Percentiles rank a stretch among this genome's conserved stretches.
These are phyloP conservation scores for Procambarus virginalis DNA, from an alignment of 1,140 invertebrate species.

Conservation along the genomic window DNA sequence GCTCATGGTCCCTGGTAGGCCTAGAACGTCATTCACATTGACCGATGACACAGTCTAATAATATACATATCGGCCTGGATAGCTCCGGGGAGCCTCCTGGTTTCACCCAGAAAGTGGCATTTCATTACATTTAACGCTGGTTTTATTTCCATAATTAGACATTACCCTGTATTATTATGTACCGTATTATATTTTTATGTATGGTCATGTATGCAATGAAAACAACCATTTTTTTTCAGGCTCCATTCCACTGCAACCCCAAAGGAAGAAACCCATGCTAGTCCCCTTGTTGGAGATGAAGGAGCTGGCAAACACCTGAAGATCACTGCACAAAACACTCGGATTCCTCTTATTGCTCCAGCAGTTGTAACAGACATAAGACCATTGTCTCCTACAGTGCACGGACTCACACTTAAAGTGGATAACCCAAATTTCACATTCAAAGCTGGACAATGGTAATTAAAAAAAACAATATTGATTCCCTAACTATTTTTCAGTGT, in stretches of 20 bases:
- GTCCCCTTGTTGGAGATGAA: not conserved
- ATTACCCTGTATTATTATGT: too few species aligned
- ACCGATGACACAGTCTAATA: too few species aligned
- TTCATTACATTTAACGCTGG: too few species aligned
- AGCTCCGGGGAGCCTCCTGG: too few species aligned
- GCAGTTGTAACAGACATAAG: slow-evolving; percentile 12
- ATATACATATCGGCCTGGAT: too few species aligned
- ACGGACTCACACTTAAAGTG: slow-evolving; percentile 13
- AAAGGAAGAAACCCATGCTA: not conserved
- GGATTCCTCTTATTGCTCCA: slow-evolving; percentile 3
- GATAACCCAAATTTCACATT: slow-evolving; percentile 30
- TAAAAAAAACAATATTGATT: not conserved
- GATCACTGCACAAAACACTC: slow-evolving; percentile 28
- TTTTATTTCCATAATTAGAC: too few species aligned
- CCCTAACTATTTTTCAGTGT: too few species aligned
- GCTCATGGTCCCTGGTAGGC: too few species aligned
- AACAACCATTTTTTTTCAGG: not conserved
- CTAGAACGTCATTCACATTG: too few species aligned
- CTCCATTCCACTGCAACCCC: slow-evolving; percentile 8
- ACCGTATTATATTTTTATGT: too few species aligned
- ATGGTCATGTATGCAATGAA: not conserved
- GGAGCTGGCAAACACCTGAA: slow-evolving; percentile 38
- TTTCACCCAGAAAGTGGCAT: too few species aligned
- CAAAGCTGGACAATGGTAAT: slow-evolving; percentile 48
- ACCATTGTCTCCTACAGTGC: slow-evolving; percentile 19